Percentiles rank a stretch among this genome's conserved stretches.
phyloP scores from a whole-genome alignment of 2,113 vertebrate species.

The Leiothrix lutea region DNA sequence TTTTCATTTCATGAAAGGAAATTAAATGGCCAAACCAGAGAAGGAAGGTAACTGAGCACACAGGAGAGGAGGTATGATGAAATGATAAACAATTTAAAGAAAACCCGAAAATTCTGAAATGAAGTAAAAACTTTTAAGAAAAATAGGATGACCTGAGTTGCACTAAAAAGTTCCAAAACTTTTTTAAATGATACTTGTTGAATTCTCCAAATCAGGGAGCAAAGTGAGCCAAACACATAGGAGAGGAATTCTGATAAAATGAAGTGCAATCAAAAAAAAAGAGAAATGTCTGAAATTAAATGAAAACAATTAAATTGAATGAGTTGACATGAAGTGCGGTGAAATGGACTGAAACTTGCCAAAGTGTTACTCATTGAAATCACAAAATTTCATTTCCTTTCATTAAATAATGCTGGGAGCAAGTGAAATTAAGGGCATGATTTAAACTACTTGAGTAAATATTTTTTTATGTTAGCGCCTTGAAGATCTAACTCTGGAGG shows the following conservation, averaged over 20 bases:
- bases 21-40: neutral
- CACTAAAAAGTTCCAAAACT: neutral
- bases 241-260: neutral
- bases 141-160: neutral
- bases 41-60: neutral
- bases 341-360: neutral
- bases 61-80: fast-evolving
- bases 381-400: neutral
- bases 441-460: conserved; percentile 29
- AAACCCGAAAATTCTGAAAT: neutral
- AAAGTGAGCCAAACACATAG: neutral
- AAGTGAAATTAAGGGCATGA: conserved; percentile 32
- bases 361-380: neutral
- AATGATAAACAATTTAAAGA: neutral
- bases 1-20: neutral
- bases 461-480: conserved; percentile 5
- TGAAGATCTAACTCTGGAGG: neutral
- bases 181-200: neutral
- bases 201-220: neutral
- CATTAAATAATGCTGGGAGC: neutral
- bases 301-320: neutral
- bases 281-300: neutral
- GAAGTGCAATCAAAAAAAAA: neutral
- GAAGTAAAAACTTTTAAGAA: neutral
- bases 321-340: neutral